These are phyloP conservation scores for Solea senegalensis DNA, from an alignment of 2,113 vertebrate species.

Conservation along the genomic window DNA sequence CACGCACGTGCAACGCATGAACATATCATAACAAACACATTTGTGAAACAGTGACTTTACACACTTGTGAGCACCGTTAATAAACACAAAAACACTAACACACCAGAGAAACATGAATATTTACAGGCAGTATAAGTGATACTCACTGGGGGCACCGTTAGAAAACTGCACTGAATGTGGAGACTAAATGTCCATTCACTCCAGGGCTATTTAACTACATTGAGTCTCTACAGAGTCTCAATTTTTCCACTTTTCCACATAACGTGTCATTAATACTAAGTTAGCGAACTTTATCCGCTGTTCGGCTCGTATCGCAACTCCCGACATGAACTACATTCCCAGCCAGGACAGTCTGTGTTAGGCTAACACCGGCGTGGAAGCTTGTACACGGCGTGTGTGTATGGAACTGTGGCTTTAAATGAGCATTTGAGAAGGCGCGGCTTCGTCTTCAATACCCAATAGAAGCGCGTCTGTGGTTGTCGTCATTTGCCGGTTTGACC, in stretches of 20 bases:
- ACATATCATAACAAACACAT: not conserved
- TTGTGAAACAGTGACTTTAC: not conserved
- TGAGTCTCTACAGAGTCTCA: slow-evolving; percentile 20
- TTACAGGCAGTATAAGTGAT: not conserved
- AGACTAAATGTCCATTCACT: slow-evolving; percentile 9
- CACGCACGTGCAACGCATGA: slow-evolving; percentile 37
- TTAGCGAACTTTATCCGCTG: slow-evolving; percentile 1
- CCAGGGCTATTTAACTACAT: slow-evolving; percentile 8
- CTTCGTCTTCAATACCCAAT: slow-evolving; percentile 44
- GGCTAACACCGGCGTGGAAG: slow-evolving; percentile 10
- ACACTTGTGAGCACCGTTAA: too few relatives aligned
- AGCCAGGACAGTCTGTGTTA: not conserved
- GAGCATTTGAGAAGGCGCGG: not conserved
- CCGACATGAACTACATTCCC: not conserved
- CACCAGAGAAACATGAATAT: not conserved
- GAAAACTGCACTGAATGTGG: slow-evolving; percentile 17
- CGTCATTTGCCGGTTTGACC: not conserved
- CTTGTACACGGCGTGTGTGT: not conserved
- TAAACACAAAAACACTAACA: not conserved
- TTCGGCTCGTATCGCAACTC: not conserved
- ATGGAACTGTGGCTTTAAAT: slow-evolving; percentile 29
- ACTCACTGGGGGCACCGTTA: slow-evolving; percentile 56
- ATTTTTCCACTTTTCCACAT: slow-evolving; percentile 26
- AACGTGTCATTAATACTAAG: not conserved
- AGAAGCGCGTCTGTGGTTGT: not conserved